Base-by-base conservation (phyloP, 2,888 invertebrate species). In the Elmis aenea region DNA sequence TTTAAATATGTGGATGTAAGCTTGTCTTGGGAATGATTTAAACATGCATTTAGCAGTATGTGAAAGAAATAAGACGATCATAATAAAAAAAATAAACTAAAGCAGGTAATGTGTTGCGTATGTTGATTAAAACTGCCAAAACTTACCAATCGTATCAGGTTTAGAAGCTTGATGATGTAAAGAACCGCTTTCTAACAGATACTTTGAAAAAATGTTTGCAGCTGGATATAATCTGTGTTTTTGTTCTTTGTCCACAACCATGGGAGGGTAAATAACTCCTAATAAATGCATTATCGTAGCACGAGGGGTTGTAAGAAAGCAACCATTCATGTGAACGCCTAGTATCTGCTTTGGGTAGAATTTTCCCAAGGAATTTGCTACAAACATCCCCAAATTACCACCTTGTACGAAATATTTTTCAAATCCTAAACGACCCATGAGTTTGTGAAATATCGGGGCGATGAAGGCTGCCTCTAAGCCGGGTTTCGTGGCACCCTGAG, bases 161-260 rank as follows among this genome's bases (percentile, higher is more conserved):
- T 90, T 92, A 0, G 91, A 90, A 0, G 86, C 78, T 60, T 93
- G 93, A 4, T 91, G 46, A 58, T 91, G 90, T 53, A 85, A 62
- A 51, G 81, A 82, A 1, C 81, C 82, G 26, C 58, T 58, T 59
- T 81, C 79, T 24, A 70, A 67, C 23, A 76, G 36, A 62, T 11
- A 69, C 42, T 61, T 66, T 3, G 68, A 64, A 46, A 40, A 69
- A 67, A 1, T 71, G 38, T 66, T 46, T 2, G 46, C 51, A 3
- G 76, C 25, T 0, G 77, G 76, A 47, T 74, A 76, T 62, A 73
- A 63, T 51, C 56, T 69, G 12, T 72, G 64, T 6, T 61, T 57
- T 29, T 70, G 53, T 59, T 75, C 67, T 2, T 64, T 61, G 1
- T 73, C 73, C 1, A 77, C 72, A 3, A 51, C 31, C 2, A 50